Evolutionary conservation across 2,797 vertebrate genomes (phyloP).

Genomic region (Enteromius mattozi): DNA sequence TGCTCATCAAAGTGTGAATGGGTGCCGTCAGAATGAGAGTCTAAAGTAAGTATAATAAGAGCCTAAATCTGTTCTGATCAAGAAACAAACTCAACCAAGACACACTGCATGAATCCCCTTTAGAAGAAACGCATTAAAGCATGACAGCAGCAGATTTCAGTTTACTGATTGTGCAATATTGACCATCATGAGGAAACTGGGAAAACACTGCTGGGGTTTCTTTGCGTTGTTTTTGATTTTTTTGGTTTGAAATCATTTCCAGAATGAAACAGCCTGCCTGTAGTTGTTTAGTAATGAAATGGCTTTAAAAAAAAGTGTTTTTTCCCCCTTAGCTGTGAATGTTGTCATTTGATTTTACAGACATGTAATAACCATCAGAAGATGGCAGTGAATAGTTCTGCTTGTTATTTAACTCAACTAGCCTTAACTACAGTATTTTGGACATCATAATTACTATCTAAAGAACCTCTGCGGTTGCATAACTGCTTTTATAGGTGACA

Average conservation of each 20-base stretch:
- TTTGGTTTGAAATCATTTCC: neutral
- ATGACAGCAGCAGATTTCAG: neutral
- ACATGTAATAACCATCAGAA: neutral
- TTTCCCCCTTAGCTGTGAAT: neutral
- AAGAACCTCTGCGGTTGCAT: neutral
- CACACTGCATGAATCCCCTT: neutral
- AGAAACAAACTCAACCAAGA: neutral
- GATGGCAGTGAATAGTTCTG: neutral
- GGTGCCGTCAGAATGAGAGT: neutral
- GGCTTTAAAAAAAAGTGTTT: neutral
- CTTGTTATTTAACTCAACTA: neutral
- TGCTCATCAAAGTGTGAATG: neutral
- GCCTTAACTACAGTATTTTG: neutral
- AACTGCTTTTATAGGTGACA: neutral
- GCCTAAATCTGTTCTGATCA: neutral
- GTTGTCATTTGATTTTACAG: neutral
- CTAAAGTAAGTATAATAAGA: no score
- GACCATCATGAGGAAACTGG: neutral
- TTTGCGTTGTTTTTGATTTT: neutral
- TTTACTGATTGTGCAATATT: constrained; percentile 21
- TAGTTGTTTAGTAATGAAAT: neutral
- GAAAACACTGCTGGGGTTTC: neutral
- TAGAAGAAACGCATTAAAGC: neutral
- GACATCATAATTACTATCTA: neutral
- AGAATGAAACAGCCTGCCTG: neutral